These are phyloP conservation scores for Semaprochilodus insignis DNA, from an alignment of 2,797 vertebrate species.

Conservation along the genomic window DNA sequence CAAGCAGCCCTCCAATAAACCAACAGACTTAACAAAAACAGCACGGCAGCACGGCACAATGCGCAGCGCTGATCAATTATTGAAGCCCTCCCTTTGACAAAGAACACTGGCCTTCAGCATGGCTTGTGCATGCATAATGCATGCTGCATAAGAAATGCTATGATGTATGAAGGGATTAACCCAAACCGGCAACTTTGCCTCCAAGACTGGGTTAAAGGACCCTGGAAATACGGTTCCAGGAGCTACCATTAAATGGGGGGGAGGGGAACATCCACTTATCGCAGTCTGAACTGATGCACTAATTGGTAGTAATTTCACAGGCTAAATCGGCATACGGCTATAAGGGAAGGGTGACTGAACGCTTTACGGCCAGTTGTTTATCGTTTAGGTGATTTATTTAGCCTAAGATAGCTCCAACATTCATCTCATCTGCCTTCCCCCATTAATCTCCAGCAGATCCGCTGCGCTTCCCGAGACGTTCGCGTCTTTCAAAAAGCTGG, in stretches of 20 bases:
- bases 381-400: not conserved
- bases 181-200: not conserved
- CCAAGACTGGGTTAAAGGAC: not conserved
- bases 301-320: not conserved
- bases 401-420: not conserved
- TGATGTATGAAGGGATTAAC: constrained; percentile 9
- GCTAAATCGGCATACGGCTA: not conserved
- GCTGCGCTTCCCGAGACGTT: not conserved
- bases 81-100: constrained; percentile 36
- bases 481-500: not conserved
- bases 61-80: constrained; percentile 35
- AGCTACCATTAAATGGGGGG: not conserved
- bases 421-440: not conserved
- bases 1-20: not conserved
- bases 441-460: not conserved
- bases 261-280: not conserved
- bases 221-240: not conserved
- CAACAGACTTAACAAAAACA: not conserved
- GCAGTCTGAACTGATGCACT: no score
- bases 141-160: constrained; percentile 19
- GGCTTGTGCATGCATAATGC: constrained; percentile 20
- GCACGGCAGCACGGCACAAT: not conserved
- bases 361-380: not conserved
- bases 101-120: constrained; percentile 37
- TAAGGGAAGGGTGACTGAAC: not conserved